Evolutionary conservation across 2,113 vertebrate genomes (phyloP).

Genomic region (Phyllostomus discolor): DNA sequence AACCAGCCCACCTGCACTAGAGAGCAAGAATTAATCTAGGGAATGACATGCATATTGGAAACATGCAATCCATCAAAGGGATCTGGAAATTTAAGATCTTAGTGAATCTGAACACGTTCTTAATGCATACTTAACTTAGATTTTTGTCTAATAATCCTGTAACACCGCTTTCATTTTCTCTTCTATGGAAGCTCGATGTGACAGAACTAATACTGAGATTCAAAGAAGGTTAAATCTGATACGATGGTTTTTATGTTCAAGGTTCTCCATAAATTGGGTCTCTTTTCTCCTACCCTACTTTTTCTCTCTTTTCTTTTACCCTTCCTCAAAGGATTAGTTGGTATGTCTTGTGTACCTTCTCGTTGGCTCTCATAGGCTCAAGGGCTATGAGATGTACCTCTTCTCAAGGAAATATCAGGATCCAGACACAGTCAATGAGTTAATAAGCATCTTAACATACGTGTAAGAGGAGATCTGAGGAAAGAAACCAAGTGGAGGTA

Average conservation of each 20-base stretch:
- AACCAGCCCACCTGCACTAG: neutral
- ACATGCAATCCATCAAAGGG: neutral
- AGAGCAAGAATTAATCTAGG: neutral
- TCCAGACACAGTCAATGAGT: neutral
- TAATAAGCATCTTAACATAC: neutral
- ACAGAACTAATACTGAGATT: neutral
- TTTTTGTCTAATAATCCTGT: neutral
- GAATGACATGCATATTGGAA: neutral
- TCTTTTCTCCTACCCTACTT: neutral
- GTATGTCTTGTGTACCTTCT: neutral
- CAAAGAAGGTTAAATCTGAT: neutral
- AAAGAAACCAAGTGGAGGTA: neutral
- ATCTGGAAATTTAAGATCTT: neutral
- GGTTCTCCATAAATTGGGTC: neutral
- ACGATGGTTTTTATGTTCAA: neutral
- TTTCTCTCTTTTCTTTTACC: neutral
- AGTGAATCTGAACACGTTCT: neutral
- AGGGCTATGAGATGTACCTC: neutral
- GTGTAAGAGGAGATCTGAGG: neutral
- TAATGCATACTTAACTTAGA: neutral
- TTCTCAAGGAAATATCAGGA: neutral
- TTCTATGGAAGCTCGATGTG: neutral
- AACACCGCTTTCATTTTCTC: neutral
- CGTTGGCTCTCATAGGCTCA: neutral
- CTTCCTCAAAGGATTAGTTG: neutral